Percentiles rank a stretch among this genome's conserved stretches.
phyloP scores from a whole-genome alignment of 1,140 invertebrate genomes.

The Trinorchestia longiramus region DNA sequence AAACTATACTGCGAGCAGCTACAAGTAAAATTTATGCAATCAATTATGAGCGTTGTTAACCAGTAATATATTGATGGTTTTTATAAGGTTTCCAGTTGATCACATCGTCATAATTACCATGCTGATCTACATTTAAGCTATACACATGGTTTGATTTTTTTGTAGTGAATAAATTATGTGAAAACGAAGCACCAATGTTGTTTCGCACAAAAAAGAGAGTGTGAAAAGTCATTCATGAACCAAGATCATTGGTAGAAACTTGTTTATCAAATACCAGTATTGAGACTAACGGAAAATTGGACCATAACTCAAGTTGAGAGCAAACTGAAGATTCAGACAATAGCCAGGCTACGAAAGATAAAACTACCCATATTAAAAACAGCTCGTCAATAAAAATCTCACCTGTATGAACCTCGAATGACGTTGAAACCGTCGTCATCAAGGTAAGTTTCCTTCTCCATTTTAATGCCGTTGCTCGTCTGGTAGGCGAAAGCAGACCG shows the following conservation, averaged over 20 bases:
- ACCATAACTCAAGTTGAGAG: background rate
- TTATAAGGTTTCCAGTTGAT: background rate
- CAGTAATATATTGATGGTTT: background rate
- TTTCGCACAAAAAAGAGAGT: background rate
- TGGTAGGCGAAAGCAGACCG: background rate
- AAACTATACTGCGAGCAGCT: background rate
- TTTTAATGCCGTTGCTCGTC: slow-evolving; percentile 19
- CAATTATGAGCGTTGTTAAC: background rate
- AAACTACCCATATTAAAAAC: background rate
- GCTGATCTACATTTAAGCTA: too few relatives aligned
- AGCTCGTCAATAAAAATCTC: background rate
- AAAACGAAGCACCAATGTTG: too few relatives aligned
- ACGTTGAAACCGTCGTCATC: slow-evolving; percentile 19
- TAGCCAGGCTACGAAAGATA: background rate
- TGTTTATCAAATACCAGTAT: background rate
- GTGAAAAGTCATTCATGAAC: background rate
- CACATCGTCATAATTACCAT: too few relatives aligned
- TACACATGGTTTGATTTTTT: too few relatives aligned
- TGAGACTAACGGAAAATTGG: background rate
- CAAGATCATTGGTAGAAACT: background rate
- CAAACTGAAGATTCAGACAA: background rate
- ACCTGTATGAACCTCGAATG: slow-evolving; percentile 28
- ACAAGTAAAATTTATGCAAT: background rate
- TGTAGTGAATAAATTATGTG: too few relatives aligned
- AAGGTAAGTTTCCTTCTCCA: background rate